phyloP scores from a whole-genome alignment of 1,140 invertebrate species.

The Armadillidium nasatum region DNA sequence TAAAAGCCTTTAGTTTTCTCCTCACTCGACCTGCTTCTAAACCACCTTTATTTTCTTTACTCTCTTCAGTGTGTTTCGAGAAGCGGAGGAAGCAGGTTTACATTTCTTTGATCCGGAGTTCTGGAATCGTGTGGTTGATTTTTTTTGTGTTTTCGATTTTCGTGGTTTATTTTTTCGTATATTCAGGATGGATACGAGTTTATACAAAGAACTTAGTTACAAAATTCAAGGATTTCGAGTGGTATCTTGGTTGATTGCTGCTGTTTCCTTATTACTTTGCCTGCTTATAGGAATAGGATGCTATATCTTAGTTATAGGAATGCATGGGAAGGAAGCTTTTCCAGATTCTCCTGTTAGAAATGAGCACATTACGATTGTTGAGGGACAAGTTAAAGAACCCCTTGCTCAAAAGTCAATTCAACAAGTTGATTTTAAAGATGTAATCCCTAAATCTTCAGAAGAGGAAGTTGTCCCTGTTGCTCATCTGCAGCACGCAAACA shows the following conservation, averaged over 20 bases:
- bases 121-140: background rate
- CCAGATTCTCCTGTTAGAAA: conserved; percentile 23
- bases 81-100: background rate
- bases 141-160: background rate
- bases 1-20: background rate
- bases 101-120: background rate
- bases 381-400: conserved; percentile 30
- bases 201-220: conserved; percentile 40
- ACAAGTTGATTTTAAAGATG: conserved; percentile 32
- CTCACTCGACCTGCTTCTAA: background rate
- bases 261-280: conserved; percentile 37
- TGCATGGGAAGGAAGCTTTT: conserved; percentile 32
- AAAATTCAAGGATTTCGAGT: conserved; percentile 31
- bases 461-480: conserved; percentile 21
- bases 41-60: background rate
- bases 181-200: conserved; percentile 26
- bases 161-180: background rate
- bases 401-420: conserved; percentile 26
- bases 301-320: conserved; percentile 37
- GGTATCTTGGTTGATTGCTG: conserved; percentile 34
- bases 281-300: conserved; percentile 42
- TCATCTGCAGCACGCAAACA: conserved; percentile 15
- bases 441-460: conserved; percentile 34
- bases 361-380: conserved; percentile 28
- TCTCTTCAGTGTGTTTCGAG: background rate